Evolutionary conservation across 2,113 vertebrate species (phyloP), one percentile per base, ranked within the genome.

Genomic region (Bubo scandiacus): DNA sequence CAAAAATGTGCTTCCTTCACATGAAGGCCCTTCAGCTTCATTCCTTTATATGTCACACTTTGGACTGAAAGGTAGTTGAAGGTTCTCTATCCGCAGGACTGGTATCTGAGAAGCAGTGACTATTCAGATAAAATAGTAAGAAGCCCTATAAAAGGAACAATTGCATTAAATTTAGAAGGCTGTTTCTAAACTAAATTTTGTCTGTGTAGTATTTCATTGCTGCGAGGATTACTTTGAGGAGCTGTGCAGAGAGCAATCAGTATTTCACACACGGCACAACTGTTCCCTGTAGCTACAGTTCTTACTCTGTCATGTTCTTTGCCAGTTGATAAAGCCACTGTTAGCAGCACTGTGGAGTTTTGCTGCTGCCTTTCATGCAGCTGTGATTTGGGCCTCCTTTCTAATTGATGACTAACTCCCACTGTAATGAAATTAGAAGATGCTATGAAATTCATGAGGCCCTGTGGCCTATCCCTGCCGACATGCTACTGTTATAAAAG

Each of bases 361-460:
- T 71, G 75, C 19, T 23, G 4, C 21, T 77, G 97, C 96, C 97
- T 98, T 83, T 92, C 57, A 81, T 55, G 91, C 36, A 83, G 92
- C 90, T 94, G 78, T 90, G 94, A 97, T 97, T 81, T 92, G 88
- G 90, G 57, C 27, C 65, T 45, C 36, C 71, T 94, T 96, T 96
- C 91, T 96, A 88, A 91, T 30, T 96, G 97, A 95, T 95, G 80
- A 96, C 94, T 90, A 94, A 96, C 92, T 94, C 94, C 92, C 67
- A 90, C 77, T 93, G 94, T 89, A 79, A 96, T 88, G 92, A 96
- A 91, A 92, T 94, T 94, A 95, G 96, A 97, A 96, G 93, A 30
- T 94, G 93, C 87, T 83, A 42, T 90, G 96, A 97, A 94, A 95
- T 95, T 94, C 52, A 4, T 20, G 47, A 88, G 62, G 52, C 52